phyloP scores from a whole-genome alignment of 37 sponge, comb jelly and placozoan genomes.

The Agelas oroides region DNA sequence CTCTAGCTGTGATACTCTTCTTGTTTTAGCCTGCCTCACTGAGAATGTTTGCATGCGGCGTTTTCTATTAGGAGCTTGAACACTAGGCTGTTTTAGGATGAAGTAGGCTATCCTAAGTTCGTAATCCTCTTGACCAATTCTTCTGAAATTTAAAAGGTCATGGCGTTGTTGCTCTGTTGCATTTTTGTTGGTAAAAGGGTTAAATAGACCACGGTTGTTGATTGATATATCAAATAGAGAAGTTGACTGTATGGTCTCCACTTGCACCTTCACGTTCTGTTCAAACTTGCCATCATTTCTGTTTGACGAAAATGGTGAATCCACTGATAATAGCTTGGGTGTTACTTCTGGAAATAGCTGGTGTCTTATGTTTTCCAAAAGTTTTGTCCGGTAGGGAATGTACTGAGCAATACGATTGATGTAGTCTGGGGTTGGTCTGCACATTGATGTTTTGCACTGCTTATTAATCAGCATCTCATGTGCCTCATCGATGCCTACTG shows the following conservation, averaged over 20 bases:
- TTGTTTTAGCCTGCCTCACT: neutral
- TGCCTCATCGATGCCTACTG: slow-evolving; percentile 23
- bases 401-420: slow-evolving; percentile 10
- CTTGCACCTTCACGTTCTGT: neutral
- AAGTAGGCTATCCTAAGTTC: neutral
- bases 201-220: slow-evolving; percentile 2
- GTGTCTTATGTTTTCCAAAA: neutral
- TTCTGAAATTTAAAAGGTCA: neutral
- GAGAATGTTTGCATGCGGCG: neutral
- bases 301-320: neutral
- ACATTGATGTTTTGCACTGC: neutral
- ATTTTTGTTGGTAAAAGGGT: slow-evolving; percentile 43
- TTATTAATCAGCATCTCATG: no score
- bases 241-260: neutral
- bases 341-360: neutral
- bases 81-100: slow-evolving; percentile 3
- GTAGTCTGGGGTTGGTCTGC: slow-evolving; percentile 15
- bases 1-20: neutral
- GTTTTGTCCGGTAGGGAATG: neutral
- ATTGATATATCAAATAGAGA: neutral
- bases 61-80: neutral
- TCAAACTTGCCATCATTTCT: slow-evolving; percentile 3
- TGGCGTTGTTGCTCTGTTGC: neutral
- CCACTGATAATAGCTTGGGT: neutral
- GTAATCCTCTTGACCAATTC: neutral